Percentiles rank a stretch among this genome's conserved stretches.
These are phyloP conservation scores for Ficedula albicollis DNA, from an alignment of 2,797 vertebrate genomes.

Conservation along the genomic window DNA sequence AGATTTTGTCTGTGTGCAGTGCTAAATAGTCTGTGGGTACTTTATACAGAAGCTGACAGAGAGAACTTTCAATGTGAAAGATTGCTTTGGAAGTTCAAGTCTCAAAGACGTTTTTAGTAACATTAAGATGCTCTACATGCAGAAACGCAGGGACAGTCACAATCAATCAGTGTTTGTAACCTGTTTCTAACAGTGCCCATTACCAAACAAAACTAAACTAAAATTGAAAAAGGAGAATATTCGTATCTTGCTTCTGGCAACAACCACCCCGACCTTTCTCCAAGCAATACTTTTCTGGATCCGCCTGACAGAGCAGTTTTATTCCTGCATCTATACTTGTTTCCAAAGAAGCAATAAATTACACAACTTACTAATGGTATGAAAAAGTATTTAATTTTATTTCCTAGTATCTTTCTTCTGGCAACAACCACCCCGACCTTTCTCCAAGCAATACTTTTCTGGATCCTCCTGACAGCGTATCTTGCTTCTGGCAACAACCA, in stretches of 20 bases:
- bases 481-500: neutral
- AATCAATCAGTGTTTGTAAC: neutral
- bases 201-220: neutral
- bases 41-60: neutral
- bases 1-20: neutral
- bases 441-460: neutral
- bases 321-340: neutral
- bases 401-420: neutral
- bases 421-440: neutral
- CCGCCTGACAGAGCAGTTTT: neutral
- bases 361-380: neutral
- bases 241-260: neutral
- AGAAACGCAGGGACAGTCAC: neutral
- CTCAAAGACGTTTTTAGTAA: neutral
- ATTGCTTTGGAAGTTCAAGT: neutral
- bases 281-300: neutral
- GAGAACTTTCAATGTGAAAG: neutral
- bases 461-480: neutral
- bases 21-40: neutral
- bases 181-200: neutral
- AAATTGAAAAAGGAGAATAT: neutral
- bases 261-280: rapidly evolving
- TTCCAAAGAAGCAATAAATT: neutral
- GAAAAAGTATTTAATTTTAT: neutral
- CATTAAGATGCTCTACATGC: neutral